Evolutionary conservation across 2,888 invertebrate species (phyloP).

Genomic region (Andrena trimmerana): DNA sequence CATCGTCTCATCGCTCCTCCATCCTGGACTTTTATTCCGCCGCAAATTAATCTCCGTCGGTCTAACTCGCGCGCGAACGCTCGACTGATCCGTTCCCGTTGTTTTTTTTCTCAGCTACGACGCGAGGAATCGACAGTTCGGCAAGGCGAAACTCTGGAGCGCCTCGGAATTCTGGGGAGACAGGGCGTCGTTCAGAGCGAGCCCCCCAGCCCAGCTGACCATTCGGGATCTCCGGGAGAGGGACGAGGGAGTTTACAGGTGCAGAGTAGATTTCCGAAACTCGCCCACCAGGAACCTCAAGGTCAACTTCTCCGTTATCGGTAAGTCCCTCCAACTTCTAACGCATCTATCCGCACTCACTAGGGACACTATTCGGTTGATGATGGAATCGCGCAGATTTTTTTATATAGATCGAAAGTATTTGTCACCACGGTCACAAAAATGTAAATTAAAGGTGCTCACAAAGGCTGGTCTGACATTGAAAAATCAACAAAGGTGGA

Average conservation of each 20-base stretch:
- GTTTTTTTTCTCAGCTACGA: conserved; percentile 86
- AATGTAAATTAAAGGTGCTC: no score
- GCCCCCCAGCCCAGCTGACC: conserved; percentile 86
- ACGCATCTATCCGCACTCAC: no score
- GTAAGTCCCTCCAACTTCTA: conserved; percentile 85
- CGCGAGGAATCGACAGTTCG: conserved; percentile 87
- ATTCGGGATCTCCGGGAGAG: conserved; percentile 80
- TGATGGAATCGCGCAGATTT: no score
- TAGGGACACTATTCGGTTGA: no score
- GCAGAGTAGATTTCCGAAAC: conserved; percentile 91
- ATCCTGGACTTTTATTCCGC: neutral
- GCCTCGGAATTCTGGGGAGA: conserved; percentile 87
- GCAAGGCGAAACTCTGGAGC: conserved; percentile 88
- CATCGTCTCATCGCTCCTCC: neutral
- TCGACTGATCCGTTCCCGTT: neutral
- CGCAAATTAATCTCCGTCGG: neutral
- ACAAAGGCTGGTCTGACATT: no score
- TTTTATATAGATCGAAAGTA: no score
- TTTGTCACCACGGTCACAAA: no score
- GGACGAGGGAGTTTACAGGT: conserved; percentile 91
- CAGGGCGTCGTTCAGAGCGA: conserved; percentile 87
- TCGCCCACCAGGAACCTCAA: conserved; percentile 91
- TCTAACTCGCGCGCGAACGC: neutral
- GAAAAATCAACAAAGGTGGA: no score
- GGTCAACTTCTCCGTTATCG: conserved; percentile 91